Evolutionary conservation across 2,888 invertebrate genomes (phyloP), one percentile per base, ranked within the genome.

Genomic region (Acleris emargana): DNA sequence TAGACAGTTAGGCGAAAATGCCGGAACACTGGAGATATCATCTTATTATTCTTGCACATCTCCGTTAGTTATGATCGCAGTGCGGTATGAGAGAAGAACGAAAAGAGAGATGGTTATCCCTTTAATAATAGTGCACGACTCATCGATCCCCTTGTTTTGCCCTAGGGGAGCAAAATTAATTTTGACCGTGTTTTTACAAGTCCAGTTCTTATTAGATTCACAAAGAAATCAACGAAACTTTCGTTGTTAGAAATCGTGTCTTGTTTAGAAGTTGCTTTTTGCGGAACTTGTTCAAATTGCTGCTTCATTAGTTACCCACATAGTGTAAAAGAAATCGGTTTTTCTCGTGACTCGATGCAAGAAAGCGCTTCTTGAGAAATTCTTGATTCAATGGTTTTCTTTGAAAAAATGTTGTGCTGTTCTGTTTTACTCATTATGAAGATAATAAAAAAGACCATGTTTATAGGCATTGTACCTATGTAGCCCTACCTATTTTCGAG

Each of bases 1-100:
- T 66, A 66, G 66, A 66, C 60, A 66, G 66, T 66, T 66, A 66
- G 59, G 66, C 57, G 66, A 51, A 66, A 66, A 66, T 57, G 57
- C 57, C 42, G 59, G 64, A 55, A 54, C 60, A 50, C 50, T 52
- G 60, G 32, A 50, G 60, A 66, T 66, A 66, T 25, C 60, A 66
- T 61, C 60, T 60, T 51, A 52, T 60, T 60, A 66, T 66, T 61
- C 51, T 60, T 51, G 66, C 60, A 57, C 55, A 66, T 66, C 54
- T 66, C 55, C 51, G 66, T 66, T 61, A 57, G 55, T 61, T 66
- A 61, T 57, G 57, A 57, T 57, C 55, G 51, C 18, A n/a, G 51
- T 17, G 57, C 18, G 55, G 60, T 52, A 61, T 51, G 54, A 55
- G 60, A 13, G 51, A 51, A 28, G 32, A 53, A 54, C 18, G 50